Evolutionary conservation across 2,888 invertebrate species (phyloP), one percentile per base, ranked within the genome.

Genomic region (Amblyteles armatorius): DNA sequence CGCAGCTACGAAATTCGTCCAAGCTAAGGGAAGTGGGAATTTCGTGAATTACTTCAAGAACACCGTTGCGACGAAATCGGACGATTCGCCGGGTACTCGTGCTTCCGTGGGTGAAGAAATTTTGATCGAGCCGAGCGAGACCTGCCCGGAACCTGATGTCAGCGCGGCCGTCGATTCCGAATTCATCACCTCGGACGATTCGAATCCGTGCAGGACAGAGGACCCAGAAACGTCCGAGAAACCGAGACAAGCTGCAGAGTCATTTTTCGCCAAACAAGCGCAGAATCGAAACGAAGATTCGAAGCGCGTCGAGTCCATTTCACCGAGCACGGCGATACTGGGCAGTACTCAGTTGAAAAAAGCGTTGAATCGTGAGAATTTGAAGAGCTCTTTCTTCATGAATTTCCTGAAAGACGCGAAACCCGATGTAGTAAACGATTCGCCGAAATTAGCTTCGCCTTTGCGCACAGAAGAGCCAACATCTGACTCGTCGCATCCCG

Each of bases 1-100:
- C 44, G 94, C 95, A 2, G 95, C 94, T 50, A 94, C 95, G 29
- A 95, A 95, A 89, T 93, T 94, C 79, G 65, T 93, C 2, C 86
- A 84, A 16, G 89, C 89, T 19, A 92, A 92, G 82, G 92, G 91
- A 13, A 92, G 91, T 33, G 88, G 87, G 26, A 91, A 88, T 83
- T 92, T 93, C 68, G 80, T 88, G 1, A 93, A 93, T 83, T 93
- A 92, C 76, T 93, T 93, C 87, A 90, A 86, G 94, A 79, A 50
- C 33, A 50, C 29, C 16, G 52, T 67, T 33, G n/a, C 57, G n/a
- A 26, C 91, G 91, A 78, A 11, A 69, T 9, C 88, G 86, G 71
- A 72, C 71, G n/a, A 89, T 85, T 80, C 81, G 88, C 16, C 91
- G 84, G 82, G 68, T 67, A 69, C 67, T 57, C 69, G 77, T 79